phyloP scores from a whole-genome alignment of 2,888 invertebrate genomes.

The Dasysyrphus tricinctus region DNA sequence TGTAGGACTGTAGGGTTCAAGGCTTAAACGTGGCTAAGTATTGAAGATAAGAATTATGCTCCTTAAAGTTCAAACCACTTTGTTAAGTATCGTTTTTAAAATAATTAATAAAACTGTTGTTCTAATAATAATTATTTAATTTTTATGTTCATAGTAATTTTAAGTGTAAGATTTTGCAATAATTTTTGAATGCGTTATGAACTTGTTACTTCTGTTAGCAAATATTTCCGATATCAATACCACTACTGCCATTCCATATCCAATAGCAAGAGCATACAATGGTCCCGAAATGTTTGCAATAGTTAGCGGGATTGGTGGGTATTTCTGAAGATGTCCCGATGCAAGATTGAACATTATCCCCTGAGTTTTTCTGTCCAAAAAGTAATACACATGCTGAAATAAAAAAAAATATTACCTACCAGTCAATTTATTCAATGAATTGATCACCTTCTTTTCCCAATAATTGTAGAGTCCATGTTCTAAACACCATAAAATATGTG shows the following conservation, averaged over 20 bases:
- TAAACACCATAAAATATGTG: constrained; percentile 79
- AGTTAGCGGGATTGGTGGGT: constrained; percentile 78
- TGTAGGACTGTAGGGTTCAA: too few relatives aligned
- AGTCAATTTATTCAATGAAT: neutral
- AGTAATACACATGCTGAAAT: constrained; percentile 42
- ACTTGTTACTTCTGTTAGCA: neutral
- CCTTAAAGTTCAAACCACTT: too few relatives aligned
- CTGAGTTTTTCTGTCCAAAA: constrained; percentile 79
- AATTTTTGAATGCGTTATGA: neutral
- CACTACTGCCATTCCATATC: constrained; percentile 77
- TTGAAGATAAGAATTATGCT: too few relatives aligned
- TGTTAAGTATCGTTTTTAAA: too few relatives aligned
- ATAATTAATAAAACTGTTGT: too few relatives aligned
- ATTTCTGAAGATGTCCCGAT: constrained; percentile 77
- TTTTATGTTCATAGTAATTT: too few relatives aligned
- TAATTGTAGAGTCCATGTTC: constrained; percentile 80
- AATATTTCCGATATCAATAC: constrained; percentile 78
- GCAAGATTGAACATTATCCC: constrained; percentile 78
- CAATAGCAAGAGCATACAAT: constrained; percentile 79
- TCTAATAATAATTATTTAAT: too few relatives aligned
- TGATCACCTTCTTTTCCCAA: constrained; percentile 80
- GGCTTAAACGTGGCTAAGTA: too few relatives aligned
- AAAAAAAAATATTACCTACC: neutral
- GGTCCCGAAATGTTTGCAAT: constrained; percentile 80
- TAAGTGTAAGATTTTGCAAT: neutral